Base-by-base conservation (phyloP, 2,797 vertebrate genomes). In the Thaleichthys pacificus region DNA sequence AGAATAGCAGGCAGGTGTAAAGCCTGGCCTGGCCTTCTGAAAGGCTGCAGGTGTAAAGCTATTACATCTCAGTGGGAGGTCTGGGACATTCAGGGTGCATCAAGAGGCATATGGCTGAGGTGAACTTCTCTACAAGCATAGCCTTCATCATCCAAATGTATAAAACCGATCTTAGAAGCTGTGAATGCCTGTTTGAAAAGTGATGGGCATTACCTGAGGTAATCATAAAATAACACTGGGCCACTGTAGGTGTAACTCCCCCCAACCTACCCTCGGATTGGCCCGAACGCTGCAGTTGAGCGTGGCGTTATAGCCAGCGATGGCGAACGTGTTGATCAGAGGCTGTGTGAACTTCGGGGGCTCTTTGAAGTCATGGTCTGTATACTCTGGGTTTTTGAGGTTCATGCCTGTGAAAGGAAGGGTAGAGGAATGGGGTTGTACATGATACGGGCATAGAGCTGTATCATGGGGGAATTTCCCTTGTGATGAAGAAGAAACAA, bases 221-320 rank as follows among this genome's bases (percentile, higher is more conserved):
- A n/a, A n/a, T 56, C 17, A 11, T 7, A 56, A 17, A 56, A 56
- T 21, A 8, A 21, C n/a, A 61, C 19, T 8, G 24, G n/a, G 7
- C 5, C 58, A 60, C 38, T 61, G n/a, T 8, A 47, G 42, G 42
- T 38, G 35, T 47, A 47, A 11, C 42, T 47, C 42, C 42, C 42
- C 42, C 24, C 58, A 26, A 87, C 80, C 70, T 95, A 99, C 98
- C 96, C 95, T 95, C 69, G 98, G 98, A 76, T 99, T 97, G 77
- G 96, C 97, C 32, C 98, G 93, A 61, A 99, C 94, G 0, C 97
- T 98, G 87, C 98, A 99, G 92, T 99, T 98, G 73, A 99, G 93
- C 49, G 96, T 96, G 26, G 97, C 80, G 0, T 98, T 99, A 92
- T 99, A 99, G 56, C 98, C 98, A 3, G 97, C 96, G 0, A 99